Base-by-base conservation (phyloP, 2,113 vertebrate genomes). In the Candoia aspera region DNA sequence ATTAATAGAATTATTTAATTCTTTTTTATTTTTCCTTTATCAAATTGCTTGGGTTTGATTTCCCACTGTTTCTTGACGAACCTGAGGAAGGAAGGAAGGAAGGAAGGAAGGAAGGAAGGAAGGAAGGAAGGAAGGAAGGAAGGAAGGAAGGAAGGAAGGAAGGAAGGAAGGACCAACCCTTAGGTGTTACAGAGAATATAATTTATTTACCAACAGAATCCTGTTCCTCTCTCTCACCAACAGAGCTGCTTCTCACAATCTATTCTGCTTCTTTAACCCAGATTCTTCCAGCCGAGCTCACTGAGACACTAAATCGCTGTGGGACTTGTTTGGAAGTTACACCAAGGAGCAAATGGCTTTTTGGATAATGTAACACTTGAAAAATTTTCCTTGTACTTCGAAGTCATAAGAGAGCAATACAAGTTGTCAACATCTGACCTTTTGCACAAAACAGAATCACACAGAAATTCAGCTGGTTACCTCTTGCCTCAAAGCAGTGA, bases 151-250 rank as follows among this genome's bases (percentile, higher is more conserved):
- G 49, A 49, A 60, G 26, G 59, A 11, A 60, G 2, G 62, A 62
- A 62, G 3, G 60, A 26, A 62, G 10, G 62, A 5, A 12, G 10
- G 62, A 9, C 11, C 3, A 93, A 58, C 92, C 91, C 62, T 93
- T 42, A 4, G 87, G 42, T 58, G 58, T 92, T 86, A 86, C 37
- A 91, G 62, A 90, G 58, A 54, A 37, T 87, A 23, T n/a, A 24
- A 90, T 93, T 96, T 87, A 95, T 96, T 93, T 92, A 94, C 90
- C 92, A 92, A 87, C 91, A 85, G 42, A 88, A 92, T 68, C 89
- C 2, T 95, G 91, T 91, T 93, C 0, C 17, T 55, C 58, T 91
- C 79, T 8, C 58, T 29, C 46, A 55, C 73, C 17, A 89, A 5
- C 68, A 11, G 93, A 94, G 89, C 42, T 90, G 84, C 53, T 93